These are phyloP conservation scores for Rhynchophorus ferrugineus DNA, from an alignment of 1,140 invertebrate species.

Conservation along the genomic window DNA sequence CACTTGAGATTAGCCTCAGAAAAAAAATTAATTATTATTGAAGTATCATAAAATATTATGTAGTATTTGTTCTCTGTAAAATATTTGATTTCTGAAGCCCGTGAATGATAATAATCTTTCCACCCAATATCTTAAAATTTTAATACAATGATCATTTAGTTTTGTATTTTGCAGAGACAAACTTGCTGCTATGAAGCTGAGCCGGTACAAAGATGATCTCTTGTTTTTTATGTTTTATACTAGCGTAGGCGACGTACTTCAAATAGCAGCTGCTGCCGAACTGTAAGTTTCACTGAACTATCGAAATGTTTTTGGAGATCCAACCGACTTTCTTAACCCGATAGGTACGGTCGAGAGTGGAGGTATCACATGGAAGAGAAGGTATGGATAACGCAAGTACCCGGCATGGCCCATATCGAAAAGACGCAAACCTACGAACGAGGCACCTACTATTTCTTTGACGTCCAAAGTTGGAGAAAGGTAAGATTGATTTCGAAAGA, in stretches of 20 bases:
- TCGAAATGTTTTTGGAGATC: constrained; percentile 14
- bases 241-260: constrained; percentile 95
- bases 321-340: too few species aligned
- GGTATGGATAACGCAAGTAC: constrained; percentile 97
- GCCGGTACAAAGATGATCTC: constrained; percentile 96
- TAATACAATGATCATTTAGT: too few species aligned
- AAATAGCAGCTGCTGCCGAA: constrained; percentile 92
- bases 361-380: constrained; percentile 98
- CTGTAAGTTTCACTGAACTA: constrained; percentile 62
- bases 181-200: constrained; percentile 89
- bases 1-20: too few species aligned
- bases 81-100: too few species aligned
- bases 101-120: too few species aligned
- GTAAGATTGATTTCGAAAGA: too few species aligned
- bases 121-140: too few species aligned
- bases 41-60: too few species aligned
- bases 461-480: constrained; percentile 94
- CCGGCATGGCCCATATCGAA: constrained; percentile 83
- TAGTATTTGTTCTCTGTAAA: too few species aligned
- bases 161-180: constrained; percentile 61
- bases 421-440: constrained; percentile 93
- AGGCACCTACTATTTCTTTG: constrained; percentile 98
- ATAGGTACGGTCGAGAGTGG: constrained; percentile 94
- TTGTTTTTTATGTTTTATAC: constrained; percentile 99
- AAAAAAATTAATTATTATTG: too few species aligned